phyloP scores from a whole-genome alignment of 1,140 invertebrate species.

The silkworm (Bombyx mori) region DNA sequence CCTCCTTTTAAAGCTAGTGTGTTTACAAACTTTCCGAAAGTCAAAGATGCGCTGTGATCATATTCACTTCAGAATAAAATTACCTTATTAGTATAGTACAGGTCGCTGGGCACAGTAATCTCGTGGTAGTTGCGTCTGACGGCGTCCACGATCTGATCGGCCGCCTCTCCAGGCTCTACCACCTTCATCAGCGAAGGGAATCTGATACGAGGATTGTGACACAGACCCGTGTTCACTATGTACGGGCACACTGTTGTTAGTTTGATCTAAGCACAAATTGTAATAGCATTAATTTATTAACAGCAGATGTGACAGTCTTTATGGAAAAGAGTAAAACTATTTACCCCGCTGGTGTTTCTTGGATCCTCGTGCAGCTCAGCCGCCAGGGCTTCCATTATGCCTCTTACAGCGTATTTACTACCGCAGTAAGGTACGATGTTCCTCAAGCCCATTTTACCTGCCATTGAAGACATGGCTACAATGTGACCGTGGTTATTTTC shows the following conservation, averaged over 20 bases:
- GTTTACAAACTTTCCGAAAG: too few species aligned
- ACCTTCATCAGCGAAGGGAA: conserved; percentile 77
- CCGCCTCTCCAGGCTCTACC: conserved; percentile 75
- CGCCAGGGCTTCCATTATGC: conserved; percentile 80
- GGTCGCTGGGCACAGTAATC: conserved; percentile 47
- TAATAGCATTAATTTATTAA: neutral
- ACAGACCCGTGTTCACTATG: conserved; percentile 87
- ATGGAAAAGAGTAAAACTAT: conserved; percentile 6
- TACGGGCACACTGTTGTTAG: conserved; percentile 87
- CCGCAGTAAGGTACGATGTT: conserved; percentile 87
- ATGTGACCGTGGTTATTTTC: conserved; percentile 82
- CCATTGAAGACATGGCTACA: conserved; percentile 85
- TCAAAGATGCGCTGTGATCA: too few species aligned
- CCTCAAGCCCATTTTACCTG: conserved; percentile 78
- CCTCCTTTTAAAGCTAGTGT: too few species aligned
- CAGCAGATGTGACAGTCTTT: too few species aligned
- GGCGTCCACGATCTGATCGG: conserved; percentile 76
- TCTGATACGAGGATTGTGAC: conserved; percentile 79
- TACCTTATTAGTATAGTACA: conserved; percentile 48
- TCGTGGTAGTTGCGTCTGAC: conserved; percentile 69
- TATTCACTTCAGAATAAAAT: neutral
- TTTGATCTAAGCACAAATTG: conserved; percentile 73
- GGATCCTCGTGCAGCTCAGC: conserved; percentile 76
- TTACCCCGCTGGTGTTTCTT: conserved; percentile 43
- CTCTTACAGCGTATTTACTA: conserved; percentile 84